Conservation (phyloP, 1,140 invertebrate species). For the Drosophila tristis region DNA sequence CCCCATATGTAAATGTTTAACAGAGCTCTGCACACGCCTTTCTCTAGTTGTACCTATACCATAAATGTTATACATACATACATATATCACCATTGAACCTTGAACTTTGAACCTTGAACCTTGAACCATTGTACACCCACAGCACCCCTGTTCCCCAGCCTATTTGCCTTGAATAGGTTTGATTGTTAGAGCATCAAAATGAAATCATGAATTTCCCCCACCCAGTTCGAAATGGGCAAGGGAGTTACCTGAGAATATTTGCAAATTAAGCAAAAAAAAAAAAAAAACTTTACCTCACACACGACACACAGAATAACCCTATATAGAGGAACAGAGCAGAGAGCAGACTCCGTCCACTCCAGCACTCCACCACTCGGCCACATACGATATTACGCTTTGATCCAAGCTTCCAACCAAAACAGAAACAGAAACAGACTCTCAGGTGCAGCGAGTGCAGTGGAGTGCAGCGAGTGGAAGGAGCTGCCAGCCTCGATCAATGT, state of each 20-base stretch:
- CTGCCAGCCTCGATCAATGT: constrained; percentile 42
- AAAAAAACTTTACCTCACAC: constrained; percentile 36
- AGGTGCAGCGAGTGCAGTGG: constrained; percentile 32
- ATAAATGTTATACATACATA: constrained; percentile 33
- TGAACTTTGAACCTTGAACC: too few relatives aligned
- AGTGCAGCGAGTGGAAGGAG: background rate
- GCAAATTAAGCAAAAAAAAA: constrained; percentile 26
- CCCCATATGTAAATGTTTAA: constrained; percentile 3
- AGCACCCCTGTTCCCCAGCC: constrained; percentile 16
- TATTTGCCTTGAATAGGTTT: constrained; percentile 43
- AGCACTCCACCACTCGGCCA: constrained; percentile 21
- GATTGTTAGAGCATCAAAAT: constrained; percentile 36
- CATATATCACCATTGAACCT: constrained; percentile 4
- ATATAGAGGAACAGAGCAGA: background rate
- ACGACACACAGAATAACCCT: constrained; percentile 38
- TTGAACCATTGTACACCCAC: background rate
- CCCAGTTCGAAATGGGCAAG: constrained; percentile 15
- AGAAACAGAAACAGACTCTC: constrained; percentile 28
- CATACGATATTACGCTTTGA: constrained; percentile 43
- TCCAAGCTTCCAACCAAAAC: constrained; percentile 45
- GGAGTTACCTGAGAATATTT: too few relatives aligned
- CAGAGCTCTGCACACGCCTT: constrained; percentile 31
- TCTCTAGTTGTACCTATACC: constrained; percentile 43
- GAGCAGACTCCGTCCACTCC: background rate
- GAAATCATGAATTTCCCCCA: background rate